phyloP scores from a whole-genome alignment of 92 coral and sea anemone species.

The Micromussa lordhowensis region DNA sequence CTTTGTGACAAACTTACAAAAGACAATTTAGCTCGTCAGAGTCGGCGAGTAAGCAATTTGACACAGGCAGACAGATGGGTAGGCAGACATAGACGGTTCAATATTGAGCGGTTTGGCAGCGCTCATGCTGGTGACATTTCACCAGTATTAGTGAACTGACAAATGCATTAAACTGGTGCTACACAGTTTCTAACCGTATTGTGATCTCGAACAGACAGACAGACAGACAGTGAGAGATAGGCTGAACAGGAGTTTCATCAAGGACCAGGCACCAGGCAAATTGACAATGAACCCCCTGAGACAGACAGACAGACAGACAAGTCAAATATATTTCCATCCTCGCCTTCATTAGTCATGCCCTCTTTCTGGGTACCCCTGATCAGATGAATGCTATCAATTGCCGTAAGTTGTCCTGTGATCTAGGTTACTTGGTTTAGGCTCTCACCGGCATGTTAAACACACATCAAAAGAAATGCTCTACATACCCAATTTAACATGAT shows the following conservation, averaged over 20 bases:
- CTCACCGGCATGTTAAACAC: not conserved
- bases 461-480: no score
- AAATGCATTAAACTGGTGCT: no score
- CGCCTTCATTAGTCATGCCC: not conserved
- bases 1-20: not conserved
- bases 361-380: no score
- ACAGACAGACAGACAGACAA: not conserved
- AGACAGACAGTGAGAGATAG: not conserved
- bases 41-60: not conserved
- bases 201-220: not conserved
- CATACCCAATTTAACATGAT: constrained; percentile 86
- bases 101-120: no score
- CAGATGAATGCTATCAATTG: no score
- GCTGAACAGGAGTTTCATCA: no score
- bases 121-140: no score
- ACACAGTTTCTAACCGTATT: no score
- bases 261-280: no score
- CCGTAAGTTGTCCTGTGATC: not conserved
- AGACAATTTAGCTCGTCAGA: not conserved
- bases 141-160: no score
- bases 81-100: not conserved
- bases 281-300: no score
- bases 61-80: not conserved
- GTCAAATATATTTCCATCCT: not conserved
- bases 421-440: not conserved